phyloP scores from a whole-genome alignment of 2,797 vertebrate species.

The Phalanger gymnotis region DNA sequence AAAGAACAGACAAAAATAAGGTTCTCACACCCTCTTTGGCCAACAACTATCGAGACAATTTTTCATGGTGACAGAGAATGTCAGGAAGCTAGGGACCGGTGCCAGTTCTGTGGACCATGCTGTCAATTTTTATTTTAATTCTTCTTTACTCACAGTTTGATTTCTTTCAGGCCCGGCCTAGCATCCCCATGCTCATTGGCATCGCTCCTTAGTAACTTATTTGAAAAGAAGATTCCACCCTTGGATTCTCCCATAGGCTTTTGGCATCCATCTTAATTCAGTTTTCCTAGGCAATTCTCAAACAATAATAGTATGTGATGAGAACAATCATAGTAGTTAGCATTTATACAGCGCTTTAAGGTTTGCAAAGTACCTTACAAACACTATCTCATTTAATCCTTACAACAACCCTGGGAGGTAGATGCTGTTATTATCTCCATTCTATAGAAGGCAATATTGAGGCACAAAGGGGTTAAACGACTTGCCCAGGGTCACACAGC shows the following conservation, averaged over 20 bases:
- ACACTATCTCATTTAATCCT: not conserved
- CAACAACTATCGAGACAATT: constrained; percentile 16
- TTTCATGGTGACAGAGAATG: constrained; percentile 41
- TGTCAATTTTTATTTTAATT: constrained; percentile 66
- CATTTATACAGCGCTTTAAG: not conserved
- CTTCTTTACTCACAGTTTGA: constrained; percentile 71
- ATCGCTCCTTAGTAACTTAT: constrained; percentile 4
- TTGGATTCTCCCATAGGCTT: not conserved
- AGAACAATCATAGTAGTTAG: not conserved
- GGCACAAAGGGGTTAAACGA: not conserved
- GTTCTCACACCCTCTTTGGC: constrained; percentile 48
- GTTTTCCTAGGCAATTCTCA: not conserved
- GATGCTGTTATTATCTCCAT: not conserved
- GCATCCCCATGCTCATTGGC: constrained; percentile 22
- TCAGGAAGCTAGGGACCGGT: constrained; percentile 37
- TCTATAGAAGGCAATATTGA: not conserved
- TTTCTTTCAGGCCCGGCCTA: constrained; percentile 66
- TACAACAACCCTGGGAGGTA: not conserved
- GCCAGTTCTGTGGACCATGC: constrained; percentile 36
- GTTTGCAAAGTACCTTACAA: not conserved
- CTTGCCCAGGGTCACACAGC: not conserved
- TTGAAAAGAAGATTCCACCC: constrained; percentile 35
- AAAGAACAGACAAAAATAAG: constrained; percentile 25
- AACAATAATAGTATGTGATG: not conserved
- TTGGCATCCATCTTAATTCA: not conserved